These are phyloP conservation scores for Monarcha castaneiventris DNA, from an alignment of 2,113 vertebrate genomes.

Conservation along the genomic window DNA sequence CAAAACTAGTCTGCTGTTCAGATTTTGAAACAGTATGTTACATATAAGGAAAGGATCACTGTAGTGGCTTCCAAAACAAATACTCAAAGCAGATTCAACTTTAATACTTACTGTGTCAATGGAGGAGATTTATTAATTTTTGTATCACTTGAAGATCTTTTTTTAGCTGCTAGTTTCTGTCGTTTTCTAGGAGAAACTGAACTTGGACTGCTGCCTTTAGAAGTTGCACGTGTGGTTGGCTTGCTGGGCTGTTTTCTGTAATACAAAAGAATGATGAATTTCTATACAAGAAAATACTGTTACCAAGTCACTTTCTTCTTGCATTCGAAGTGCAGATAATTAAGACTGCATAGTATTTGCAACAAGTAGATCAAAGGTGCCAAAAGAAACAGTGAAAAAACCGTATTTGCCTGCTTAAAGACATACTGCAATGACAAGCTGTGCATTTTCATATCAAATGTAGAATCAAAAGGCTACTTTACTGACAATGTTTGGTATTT, in stretches of 20 bases:
- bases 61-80: neutral
- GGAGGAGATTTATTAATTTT: constrained; percentile 64
- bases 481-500: neutral
- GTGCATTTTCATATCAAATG: neutral
- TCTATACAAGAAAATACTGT: neutral
- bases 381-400: neutral
- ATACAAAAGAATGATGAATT: neutral
- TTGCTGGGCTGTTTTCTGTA: constrained; percentile 77
- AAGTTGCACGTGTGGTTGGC: constrained; percentile 74
- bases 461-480: neutral
- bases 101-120: constrained; percentile 67
- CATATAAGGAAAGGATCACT: neutral
- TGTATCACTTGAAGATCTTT: constrained; percentile 43
- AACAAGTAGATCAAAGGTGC: neutral
- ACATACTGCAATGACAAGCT: neutral
- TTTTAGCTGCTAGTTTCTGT: constrained; percentile 65
- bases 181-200: constrained; percentile 61
- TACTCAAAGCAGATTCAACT: neutral
- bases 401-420: fast-evolving
- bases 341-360: neutral
- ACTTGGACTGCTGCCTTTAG: constrained; percentile 71
- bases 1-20: neutral
- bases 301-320: neutral
- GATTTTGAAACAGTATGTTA: neutral
- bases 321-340: neutral